Conservation (phyloP, 2,797 vertebrate genomes). For the Ateles fusciceps region DNA sequence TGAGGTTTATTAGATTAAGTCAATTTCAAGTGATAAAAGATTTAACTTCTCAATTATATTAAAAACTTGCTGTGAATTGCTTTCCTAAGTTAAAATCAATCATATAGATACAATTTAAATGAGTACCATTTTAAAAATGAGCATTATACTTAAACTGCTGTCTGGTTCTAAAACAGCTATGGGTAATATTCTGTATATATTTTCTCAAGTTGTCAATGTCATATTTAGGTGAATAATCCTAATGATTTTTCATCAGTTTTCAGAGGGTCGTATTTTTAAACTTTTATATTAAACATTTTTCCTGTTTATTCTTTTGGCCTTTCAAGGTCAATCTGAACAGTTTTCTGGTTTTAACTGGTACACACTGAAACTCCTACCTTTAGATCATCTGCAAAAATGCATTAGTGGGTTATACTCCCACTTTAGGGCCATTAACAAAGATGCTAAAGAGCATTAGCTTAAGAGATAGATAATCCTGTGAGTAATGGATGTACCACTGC, state of each 20-base stretch:
- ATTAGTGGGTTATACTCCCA: not conserved
- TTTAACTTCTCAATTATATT: not conserved
- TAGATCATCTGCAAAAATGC: not conserved
- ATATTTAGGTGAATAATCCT: not conserved
- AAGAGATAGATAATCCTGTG: not conserved
- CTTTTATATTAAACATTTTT: not conserved
- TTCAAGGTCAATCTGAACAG: conserved; percentile 17
- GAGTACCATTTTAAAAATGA: not conserved
- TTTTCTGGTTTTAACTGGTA: not conserved
- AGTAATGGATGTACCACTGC: not conserved
- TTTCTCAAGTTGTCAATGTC: conserved; percentile 24
- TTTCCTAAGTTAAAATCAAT: not conserved
- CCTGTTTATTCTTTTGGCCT: not conserved
- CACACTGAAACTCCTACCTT: not conserved
- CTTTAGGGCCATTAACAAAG: not conserved
- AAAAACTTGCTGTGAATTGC: not conserved
- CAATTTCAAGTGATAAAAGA: not conserved
- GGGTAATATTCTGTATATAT: not conserved
- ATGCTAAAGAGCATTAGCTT: not conserved
- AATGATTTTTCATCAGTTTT: not conserved
- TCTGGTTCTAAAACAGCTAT: not conserved
- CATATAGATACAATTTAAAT: not conserved
- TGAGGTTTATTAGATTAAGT: not conserved
- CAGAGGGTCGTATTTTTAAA: not conserved
- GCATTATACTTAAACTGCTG: not conserved